Percentiles rank a stretch among this genome's conserved stretches.
Conservation (phyloP, 2,888 invertebrate genomes). For the Eretmocerus hayati region DNA sequence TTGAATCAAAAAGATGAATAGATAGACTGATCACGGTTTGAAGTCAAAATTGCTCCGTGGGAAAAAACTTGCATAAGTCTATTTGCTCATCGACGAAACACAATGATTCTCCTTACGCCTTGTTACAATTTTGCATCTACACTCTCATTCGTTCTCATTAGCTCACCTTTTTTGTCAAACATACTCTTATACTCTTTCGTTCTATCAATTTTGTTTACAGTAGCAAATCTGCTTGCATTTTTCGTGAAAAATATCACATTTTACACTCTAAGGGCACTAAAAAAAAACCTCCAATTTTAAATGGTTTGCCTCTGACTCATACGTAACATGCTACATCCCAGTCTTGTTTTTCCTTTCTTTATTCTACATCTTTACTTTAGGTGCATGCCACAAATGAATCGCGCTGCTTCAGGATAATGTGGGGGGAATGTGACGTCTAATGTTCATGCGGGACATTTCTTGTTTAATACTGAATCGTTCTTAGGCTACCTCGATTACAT, state of each 20-base stretch:
- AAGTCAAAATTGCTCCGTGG: slow-evolving; percentile 22
- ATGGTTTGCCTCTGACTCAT: slow-evolving; percentile 24
- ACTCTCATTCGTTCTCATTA: slow-evolving; percentile 1
- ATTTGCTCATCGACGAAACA: slow-evolving; percentile 22
- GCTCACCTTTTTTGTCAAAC: slow-evolving; percentile 4
- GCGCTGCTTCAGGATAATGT: slow-evolving; percentile 25
- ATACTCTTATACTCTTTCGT: slow-evolving; percentile 7
- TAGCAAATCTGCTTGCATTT: too few relatives aligned
- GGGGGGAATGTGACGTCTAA: slow-evolving; percentile 25
- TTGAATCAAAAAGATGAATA: slow-evolving; percentile 21
- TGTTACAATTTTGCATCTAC: background rate
- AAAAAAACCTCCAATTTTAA: slow-evolving; percentile 23
- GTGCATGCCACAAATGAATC: slow-evolving; percentile 23
- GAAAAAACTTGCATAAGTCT: slow-evolving; percentile 22
- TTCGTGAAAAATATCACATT: slow-evolving; percentile 26
- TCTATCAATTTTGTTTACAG: slow-evolving; percentile 14
- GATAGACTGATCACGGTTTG: slow-evolving; percentile 21
- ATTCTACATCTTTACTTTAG: slow-evolving; percentile 24
- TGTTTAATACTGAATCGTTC: slow-evolving; percentile 25
- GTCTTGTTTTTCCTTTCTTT: slow-evolving; percentile 24
- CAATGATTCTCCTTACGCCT: slow-evolving; percentile 15
- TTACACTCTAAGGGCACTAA: slow-evolving; percentile 25
- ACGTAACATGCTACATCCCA: slow-evolving; percentile 25
- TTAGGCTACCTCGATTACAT: slow-evolving; percentile 17
- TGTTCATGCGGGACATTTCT: slow-evolving; percentile 25